Percentiles rank a stretch among this genome's conserved stretches.
Evolutionary conservation across 1,140 invertebrate genomes (phyloP).

Genomic region (Solenopsis fugax): DNA sequence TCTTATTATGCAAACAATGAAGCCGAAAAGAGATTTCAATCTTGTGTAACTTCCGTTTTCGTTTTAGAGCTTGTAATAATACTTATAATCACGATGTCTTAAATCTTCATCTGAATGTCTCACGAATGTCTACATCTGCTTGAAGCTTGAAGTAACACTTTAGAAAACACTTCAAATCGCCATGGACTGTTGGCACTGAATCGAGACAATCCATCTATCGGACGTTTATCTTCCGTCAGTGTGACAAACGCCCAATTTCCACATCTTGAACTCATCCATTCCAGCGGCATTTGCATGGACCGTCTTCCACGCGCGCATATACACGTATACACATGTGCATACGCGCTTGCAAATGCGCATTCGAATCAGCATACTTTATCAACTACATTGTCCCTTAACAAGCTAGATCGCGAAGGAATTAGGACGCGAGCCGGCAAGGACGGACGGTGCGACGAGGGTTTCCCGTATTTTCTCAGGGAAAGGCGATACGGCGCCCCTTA

Average conservation of each 20-base stretch:
- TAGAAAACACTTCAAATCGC: background rate
- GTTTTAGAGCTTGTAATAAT: background rate
- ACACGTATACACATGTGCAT: background rate
- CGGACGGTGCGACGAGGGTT: slow-evolving; percentile 33
- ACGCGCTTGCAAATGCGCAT: background rate
- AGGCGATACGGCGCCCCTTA: slow-evolving; percentile 47
- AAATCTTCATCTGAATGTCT: background rate
- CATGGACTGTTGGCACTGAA: background rate
- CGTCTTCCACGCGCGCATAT: background rate
- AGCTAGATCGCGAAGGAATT: slow-evolving; percentile 48
- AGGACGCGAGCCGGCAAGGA: slow-evolving; percentile 24
- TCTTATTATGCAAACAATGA: slow-evolving; percentile 12
- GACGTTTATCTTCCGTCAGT: slow-evolving; percentile 26
- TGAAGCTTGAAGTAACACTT: background rate
- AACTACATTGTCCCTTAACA: slow-evolving; percentile 45
- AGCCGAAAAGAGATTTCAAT: background rate
- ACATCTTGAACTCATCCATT: slow-evolving; percentile 49
- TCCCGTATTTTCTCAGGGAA: slow-evolving; percentile 54
- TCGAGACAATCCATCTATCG: slow-evolving; percentile 30
- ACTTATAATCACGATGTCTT: background rate
- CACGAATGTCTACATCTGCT: background rate
- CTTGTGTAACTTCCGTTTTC: background rate
- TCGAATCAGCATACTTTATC: slow-evolving; percentile 29
- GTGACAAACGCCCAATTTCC: slow-evolving; percentile 44
- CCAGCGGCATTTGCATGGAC: slow-evolving; percentile 36